phyloP scores from a whole-genome alignment of 2,888 invertebrate genomes.

The Brenthis daphne region DNA sequence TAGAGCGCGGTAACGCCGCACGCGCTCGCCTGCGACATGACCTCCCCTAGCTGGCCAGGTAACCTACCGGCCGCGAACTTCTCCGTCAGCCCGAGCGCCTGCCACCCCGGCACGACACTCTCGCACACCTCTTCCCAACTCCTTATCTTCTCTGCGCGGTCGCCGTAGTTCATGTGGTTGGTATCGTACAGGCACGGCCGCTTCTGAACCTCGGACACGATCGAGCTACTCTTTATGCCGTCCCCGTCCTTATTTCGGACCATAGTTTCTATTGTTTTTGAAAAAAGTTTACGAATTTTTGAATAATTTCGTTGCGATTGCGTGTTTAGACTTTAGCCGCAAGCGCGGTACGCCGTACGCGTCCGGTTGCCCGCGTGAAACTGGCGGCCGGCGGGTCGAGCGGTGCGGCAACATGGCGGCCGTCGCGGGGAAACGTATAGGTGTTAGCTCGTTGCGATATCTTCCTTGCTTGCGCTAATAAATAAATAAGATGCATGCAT shows the following conservation, averaged over 20 bases:
- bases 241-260: constrained; percentile 70
- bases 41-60: constrained; percentile 54
- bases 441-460: constrained; percentile 68
- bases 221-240: constrained; percentile 69
- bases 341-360: constrained; percentile 54
- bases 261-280: constrained; percentile 50
- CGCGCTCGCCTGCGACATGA: constrained; percentile 44
- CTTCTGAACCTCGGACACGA: constrained; percentile 71
- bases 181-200: constrained; percentile 72
- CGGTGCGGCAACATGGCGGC: constrained; percentile 67
- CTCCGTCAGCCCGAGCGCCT: constrained; percentile 63
- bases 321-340: constrained; percentile 40
- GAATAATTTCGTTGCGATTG: constrained; percentile 44
- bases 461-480: constrained; percentile 65
- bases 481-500: constrained; percentile 70
- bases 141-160: constrained; percentile 70
- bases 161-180: constrained; percentile 70
- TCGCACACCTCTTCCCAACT: constrained; percentile 77
- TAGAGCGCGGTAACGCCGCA: constrained; percentile 38
- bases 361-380: constrained; percentile 72
- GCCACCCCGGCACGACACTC: constrained; percentile 73
- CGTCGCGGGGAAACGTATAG: constrained; percentile 64
- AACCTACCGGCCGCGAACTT: constrained; percentile 75
- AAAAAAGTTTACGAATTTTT: constrained; percentile 12
- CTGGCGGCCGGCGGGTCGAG: constrained; percentile 59